phyloP scores from a whole-genome alignment of 1,140 invertebrate genomes.

The Drosophila suzukii region DNA sequence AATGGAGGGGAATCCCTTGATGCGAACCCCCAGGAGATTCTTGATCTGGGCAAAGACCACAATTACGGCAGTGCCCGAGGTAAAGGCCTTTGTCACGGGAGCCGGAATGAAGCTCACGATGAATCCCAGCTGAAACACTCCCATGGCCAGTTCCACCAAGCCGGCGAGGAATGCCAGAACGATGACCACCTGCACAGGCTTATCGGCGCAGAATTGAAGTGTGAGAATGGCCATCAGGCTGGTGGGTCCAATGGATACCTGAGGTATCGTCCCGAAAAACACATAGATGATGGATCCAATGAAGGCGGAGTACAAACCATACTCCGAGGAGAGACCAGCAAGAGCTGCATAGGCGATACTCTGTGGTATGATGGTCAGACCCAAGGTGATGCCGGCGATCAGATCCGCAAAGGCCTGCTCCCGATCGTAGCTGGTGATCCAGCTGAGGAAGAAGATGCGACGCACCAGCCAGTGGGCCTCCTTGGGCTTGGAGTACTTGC shows the following conservation, averaged over 20 bases:
- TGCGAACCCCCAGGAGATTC: constrained; percentile 90
- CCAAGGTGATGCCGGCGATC: constrained; percentile 91
- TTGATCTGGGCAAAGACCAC: constrained; percentile 96
- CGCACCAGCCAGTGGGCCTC: constrained; percentile 72
- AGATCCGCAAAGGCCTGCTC: constrained; percentile 87
- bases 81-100: constrained; percentile 97
- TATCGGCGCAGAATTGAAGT: constrained; percentile 89
- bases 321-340: constrained; percentile 89
- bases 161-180: constrained; percentile 92
- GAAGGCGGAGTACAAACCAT: constrained; percentile 85
- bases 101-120: constrained; percentile 97
- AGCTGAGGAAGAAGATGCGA: constrained; percentile 86
- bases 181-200: constrained; percentile 91
- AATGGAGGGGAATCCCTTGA: constrained; percentile 90
- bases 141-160: constrained; percentile 91
- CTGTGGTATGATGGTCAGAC: constrained; percentile 93
- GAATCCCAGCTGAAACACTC: constrained; percentile 88
- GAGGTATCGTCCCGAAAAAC: constrained; percentile 94
- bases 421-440: constrained; percentile 88
- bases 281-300: constrained; percentile 92
- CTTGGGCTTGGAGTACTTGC: constrained; percentile 65
- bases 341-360: constrained; percentile 92
- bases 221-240: constrained; percentile 92
- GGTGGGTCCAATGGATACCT: constrained; percentile 95
- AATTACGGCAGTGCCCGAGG: constrained; percentile 96